These are phyloP conservation scores for Druon quercuslanigerum DNA, from an alignment of 1,140 invertebrate species.

Conservation along the genomic window DNA sequence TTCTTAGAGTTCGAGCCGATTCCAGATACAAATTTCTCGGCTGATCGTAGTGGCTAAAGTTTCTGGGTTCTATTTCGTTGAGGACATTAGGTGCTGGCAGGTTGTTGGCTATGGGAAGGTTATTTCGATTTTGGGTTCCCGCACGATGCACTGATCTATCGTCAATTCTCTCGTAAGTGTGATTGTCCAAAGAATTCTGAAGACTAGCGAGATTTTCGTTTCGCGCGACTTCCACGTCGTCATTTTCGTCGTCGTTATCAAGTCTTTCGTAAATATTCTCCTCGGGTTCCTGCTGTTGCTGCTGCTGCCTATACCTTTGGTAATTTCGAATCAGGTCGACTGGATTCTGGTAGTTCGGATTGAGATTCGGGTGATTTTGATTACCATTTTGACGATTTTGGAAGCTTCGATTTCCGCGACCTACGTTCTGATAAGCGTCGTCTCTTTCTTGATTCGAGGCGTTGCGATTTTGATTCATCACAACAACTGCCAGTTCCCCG, in stretches of 20 bases:
- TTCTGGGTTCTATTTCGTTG: slow-evolving; percentile 54
- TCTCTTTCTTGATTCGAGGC: slow-evolving; percentile 50
- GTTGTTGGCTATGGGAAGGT: slow-evolving; percentile 46
- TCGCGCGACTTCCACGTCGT: slow-evolving; percentile 40
- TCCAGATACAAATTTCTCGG: slow-evolving; percentile 60
- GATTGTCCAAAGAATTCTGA: slow-evolving; percentile 53
- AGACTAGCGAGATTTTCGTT: slow-evolving; percentile 47
- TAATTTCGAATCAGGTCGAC: slow-evolving; percentile 58
- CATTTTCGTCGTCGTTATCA: slow-evolving; percentile 64
- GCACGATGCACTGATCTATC: slow-evolving; percentile 55
- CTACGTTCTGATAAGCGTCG: slow-evolving; percentile 63
- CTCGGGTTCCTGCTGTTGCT: slow-evolving; percentile 63
- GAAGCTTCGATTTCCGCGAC: slow-evolving; percentile 47
- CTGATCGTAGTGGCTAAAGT: slow-evolving; percentile 61
- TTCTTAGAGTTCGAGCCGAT: slow-evolving; percentile 54
- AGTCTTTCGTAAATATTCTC: slow-evolving; percentile 72
- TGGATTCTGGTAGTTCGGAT: slow-evolving; percentile 70
- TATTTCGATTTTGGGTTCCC: slow-evolving; percentile 46
- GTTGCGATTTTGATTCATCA: slow-evolving; percentile 66
- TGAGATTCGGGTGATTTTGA: slow-evolving; percentile 57
- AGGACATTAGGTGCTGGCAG: slow-evolving; percentile 47
- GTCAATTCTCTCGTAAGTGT: slow-evolving; percentile 68
- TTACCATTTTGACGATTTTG: slow-evolving; percentile 51
- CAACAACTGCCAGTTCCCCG: slow-evolving; percentile 67
- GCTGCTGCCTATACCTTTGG: slow-evolving; percentile 48